These are phyloP conservation scores for Terebella lapidaria DNA, from an alignment of 2,888 invertebrate genomes.

Conservation along the genomic window DNA sequence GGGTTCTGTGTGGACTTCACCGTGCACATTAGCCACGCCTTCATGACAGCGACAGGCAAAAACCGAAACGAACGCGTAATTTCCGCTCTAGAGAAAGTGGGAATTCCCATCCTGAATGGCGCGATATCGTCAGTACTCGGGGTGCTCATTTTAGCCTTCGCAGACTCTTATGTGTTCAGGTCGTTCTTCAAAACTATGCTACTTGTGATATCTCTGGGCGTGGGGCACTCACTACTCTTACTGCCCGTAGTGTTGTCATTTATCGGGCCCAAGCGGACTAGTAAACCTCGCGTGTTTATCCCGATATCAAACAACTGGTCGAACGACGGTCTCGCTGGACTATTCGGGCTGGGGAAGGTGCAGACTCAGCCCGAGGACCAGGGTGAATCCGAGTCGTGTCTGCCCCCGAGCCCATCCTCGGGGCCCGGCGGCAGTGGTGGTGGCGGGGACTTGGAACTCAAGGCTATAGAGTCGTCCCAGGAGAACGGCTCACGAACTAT, in stretches of 20 bases:
- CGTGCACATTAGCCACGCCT: constrained; percentile 27
- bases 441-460: too few relatives aligned
- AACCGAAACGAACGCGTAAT: constrained; percentile 24
- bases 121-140: constrained; percentile 64
- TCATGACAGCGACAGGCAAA: constrained; percentile 22
- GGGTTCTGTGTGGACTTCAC: constrained; percentile 38
- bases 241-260: constrained; percentile 62
- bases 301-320: constrained; percentile 8
- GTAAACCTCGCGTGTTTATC: constrained; percentile 21
- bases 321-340: neutral
- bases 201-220: constrained; percentile 88
- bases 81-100: constrained; percentile 21
- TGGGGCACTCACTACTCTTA: constrained; percentile 85
- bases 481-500: too few relatives aligned
- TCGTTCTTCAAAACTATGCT: constrained; percentile 97
- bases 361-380: too few relatives aligned
- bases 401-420: too few relatives aligned
- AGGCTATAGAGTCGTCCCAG: too few relatives aligned
- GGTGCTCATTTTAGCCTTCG: constrained; percentile 77
- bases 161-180: constrained; percentile 88
- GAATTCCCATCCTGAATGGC: constrained; percentile 27
- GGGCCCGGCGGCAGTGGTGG: too few relatives aligned
- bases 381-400: too few relatives aligned
- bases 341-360: neutral
- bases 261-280: constrained; percentile 23